Conservation (phyloP, 2,888 invertebrate genomes). For the Conistra vaccinii region DNA sequence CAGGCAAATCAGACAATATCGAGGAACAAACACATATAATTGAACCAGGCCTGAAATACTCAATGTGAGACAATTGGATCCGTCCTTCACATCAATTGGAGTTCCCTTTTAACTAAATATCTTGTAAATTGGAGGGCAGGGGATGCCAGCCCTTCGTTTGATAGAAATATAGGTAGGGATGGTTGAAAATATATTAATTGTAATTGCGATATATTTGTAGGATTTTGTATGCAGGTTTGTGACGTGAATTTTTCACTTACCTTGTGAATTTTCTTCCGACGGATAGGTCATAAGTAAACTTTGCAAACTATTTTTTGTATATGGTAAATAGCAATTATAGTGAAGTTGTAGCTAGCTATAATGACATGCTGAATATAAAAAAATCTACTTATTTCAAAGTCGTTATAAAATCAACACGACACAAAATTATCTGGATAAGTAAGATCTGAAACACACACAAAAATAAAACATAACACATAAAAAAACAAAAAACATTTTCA, state of each 20-base stretch:
- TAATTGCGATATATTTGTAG: neutral
- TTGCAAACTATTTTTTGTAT: neutral
- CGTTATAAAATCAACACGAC: neutral
- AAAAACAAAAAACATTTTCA: too few species aligned
- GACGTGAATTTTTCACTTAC: neutral
- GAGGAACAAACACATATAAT: slow-evolving; percentile 69
- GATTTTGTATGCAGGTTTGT: neutral
- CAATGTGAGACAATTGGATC: slow-evolving; percentile 79
- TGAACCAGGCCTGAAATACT: slow-evolving; percentile 70
- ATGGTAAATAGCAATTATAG: neutral
- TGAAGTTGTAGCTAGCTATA: neutral
- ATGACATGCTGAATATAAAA: neutral
- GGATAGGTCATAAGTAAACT: neutral
- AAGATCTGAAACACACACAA: too few species aligned
- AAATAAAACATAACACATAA: too few species aligned
- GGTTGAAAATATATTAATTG: slow-evolving; percentile 28
- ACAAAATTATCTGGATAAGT: neutral
- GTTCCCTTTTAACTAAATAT: slow-evolving; percentile 78
- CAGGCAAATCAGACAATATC: slow-evolving; percentile 45
- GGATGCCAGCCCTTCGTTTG: slow-evolving; percentile 72
- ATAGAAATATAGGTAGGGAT: slow-evolving; percentile 66
- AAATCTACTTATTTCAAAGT: neutral
- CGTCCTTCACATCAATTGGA: slow-evolving; percentile 78
- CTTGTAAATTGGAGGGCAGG: slow-evolving; percentile 79
- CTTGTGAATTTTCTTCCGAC: neutral